phyloP scores from a whole-genome alignment of 2,797 vertebrate species.

The Eupleurogrammus muticus region DNA sequence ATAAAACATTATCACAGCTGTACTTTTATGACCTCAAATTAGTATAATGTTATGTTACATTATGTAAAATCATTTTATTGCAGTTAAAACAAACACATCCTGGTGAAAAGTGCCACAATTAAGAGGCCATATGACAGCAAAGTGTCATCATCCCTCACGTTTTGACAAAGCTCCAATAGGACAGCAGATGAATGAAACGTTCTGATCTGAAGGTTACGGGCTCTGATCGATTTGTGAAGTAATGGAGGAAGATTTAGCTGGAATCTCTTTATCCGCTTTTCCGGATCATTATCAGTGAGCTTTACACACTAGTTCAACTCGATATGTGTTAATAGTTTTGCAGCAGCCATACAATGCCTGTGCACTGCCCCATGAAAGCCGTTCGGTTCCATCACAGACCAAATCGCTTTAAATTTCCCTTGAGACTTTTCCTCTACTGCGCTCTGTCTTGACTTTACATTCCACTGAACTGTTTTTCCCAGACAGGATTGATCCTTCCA shows the following conservation, averaged over 20 bases:
- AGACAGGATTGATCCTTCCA: slow-evolving; percentile 46
- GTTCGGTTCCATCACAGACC: slow-evolving; percentile 47
- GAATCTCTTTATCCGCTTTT: neutral
- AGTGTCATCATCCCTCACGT: neutral
- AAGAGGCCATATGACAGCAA: neutral
- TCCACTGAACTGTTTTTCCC: slow-evolving; percentile 47
- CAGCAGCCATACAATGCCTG: slow-evolving; percentile 28
- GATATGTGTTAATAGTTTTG: slow-evolving; percentile 46
- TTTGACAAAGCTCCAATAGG: neutral
- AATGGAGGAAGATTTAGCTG: no score
- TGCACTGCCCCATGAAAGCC: slow-evolving; percentile 30
- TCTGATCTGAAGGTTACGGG: no score
- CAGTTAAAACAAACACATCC: neutral
- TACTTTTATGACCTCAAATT: neutral
- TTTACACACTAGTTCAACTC: slow-evolving; percentile 3
- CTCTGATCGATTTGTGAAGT: no score
- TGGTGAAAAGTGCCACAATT: neutral
- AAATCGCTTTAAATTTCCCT: slow-evolving; percentile 62
- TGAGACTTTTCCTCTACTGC: slow-evolving; percentile 33
- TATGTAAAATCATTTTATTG: neutral
- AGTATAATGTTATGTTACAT: neutral
- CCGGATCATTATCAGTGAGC: slow-evolving; percentile 16
- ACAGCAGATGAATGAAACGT: no score
- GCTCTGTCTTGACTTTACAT: slow-evolving; percentile 41
- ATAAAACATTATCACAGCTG: slow-evolving; percentile 32